Evolutionary conservation across 2,888 invertebrate genomes (phyloP).

Genomic region (Thereva nobilitata): DNA sequence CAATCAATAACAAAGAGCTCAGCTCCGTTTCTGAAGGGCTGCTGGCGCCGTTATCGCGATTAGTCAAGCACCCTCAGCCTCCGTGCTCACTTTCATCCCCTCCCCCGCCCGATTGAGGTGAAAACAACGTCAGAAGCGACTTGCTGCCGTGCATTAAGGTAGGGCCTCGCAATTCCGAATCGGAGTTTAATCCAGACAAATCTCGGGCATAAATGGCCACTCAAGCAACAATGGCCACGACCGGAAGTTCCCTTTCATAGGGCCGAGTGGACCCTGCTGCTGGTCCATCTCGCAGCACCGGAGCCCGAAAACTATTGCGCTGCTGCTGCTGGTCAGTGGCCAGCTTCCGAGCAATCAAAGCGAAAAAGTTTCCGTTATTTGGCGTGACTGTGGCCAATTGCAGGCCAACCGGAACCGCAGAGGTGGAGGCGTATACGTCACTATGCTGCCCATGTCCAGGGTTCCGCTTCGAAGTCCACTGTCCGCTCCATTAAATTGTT

Average conservation of each 20-base stretch:
- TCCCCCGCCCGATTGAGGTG: neutral
- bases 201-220: conserved; percentile 34
- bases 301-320: neutral
- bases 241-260: conserved; percentile 34
- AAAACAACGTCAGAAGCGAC: neutral
- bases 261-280: neutral
- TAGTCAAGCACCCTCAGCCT: conserved; percentile 24
- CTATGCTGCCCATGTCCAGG: neutral
- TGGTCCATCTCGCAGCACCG: neutral
- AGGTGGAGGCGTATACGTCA: conserved; percentile 4
- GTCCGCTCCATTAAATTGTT: conserved; percentile 26
- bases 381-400: conserved; percentile 33
- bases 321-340: conserved; percentile 6
- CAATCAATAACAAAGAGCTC: no score
- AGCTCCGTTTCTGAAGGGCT: neutral
- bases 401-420: neutral
- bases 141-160: neutral
- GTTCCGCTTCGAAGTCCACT: neutral
- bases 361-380: conserved; percentile 26
- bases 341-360: conserved; percentile 9
- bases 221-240: conserved; percentile 33
- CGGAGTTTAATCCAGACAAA: conserved; percentile 33
- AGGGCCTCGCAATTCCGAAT: conserved; percentile 6
- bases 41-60: conserved; percentile 22
- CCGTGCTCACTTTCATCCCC: neutral